A percentile compares a stretch with the other conserved stretches of the same genome.
Evolutionary conservation across 1,140 invertebrate genomes (phyloP).

Genomic region (Batillaria attramentaria): DNA sequence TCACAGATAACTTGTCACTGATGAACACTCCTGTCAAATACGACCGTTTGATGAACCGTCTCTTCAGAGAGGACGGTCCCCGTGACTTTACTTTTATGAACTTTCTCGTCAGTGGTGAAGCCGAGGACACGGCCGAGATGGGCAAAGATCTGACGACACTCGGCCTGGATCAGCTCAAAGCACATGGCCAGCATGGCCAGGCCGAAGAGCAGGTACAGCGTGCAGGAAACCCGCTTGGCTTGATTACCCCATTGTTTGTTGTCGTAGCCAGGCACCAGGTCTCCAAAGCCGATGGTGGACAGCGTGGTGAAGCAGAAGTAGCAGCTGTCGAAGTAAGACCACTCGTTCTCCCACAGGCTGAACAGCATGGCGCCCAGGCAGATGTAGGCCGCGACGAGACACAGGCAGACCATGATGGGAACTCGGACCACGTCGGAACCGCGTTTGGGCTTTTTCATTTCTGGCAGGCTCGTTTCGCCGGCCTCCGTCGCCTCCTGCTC

Average conservation of each 20-base stretch:
- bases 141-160: constrained; percentile 84
- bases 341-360: constrained; percentile 59
- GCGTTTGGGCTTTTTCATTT: neutral
- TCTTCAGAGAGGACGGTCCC: too few relatives aligned
- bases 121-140: constrained; percentile 69
- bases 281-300: constrained; percentile 89
- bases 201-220: constrained; percentile 89
- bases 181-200: constrained; percentile 93
- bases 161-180: constrained; percentile 92
- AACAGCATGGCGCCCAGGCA: constrained; percentile 67
- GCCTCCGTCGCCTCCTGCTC: constrained; percentile 3
- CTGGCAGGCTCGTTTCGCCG: too few relatives aligned
- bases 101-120: constrained; percentile 12
- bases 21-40: too few relatives aligned
- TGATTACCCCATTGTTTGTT: constrained; percentile 51
- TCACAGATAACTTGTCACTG: too few relatives aligned
- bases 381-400: constrained; percentile 64
- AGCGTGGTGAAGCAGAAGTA: constrained; percentile 94
- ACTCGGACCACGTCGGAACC: constrained; percentile 49
- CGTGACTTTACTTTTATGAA: too few relatives aligned
- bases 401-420: constrained; percentile 63
- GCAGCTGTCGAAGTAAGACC: constrained; percentile 89
- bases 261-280: constrained; percentile 75
- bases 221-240: constrained; percentile 60
- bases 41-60: too few relatives aligned